These are phyloP conservation scores for Eidolon helvum DNA, from an alignment of 2,113 vertebrate genomes.

Conservation along the genomic window DNA sequence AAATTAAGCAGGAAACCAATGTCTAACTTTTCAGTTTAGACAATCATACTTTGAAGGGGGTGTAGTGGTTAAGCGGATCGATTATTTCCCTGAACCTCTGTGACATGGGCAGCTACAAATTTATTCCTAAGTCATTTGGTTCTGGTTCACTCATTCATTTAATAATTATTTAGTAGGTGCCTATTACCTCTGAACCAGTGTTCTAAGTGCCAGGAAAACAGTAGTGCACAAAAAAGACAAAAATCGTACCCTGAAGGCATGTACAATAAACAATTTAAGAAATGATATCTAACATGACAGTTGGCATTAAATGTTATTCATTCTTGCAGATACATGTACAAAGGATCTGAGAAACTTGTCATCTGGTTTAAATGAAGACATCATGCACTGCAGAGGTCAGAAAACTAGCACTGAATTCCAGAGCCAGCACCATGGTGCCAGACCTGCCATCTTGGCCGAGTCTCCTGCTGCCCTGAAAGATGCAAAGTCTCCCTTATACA, in stretches of 20 bases:
- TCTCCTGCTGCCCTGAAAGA: neutral
- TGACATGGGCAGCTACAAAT: neutral
- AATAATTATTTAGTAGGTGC: neutral
- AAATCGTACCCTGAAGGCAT: neutral
- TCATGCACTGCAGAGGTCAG: neutral
- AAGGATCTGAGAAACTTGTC: neutral
- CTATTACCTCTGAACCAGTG: neutral
- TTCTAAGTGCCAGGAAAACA: neutral
- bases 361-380: neutral
- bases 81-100: neutral
- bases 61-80: neutral
- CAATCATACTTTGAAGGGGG: neutral
- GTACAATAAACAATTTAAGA: neutral
- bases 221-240: neutral
- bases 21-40: neutral
- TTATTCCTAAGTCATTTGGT: neutral
- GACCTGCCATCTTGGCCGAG: neutral
- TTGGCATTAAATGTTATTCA: neutral
- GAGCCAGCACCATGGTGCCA: neutral
- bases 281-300: neutral
- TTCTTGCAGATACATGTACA: neutral
- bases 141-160: neutral
- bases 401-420: neutral
- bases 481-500: neutral
- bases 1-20: constrained; percentile 1